Evolutionary conservation across 1,140 invertebrate genomes (phyloP).

Genomic region (Metopolophium dirhodum): DNA sequence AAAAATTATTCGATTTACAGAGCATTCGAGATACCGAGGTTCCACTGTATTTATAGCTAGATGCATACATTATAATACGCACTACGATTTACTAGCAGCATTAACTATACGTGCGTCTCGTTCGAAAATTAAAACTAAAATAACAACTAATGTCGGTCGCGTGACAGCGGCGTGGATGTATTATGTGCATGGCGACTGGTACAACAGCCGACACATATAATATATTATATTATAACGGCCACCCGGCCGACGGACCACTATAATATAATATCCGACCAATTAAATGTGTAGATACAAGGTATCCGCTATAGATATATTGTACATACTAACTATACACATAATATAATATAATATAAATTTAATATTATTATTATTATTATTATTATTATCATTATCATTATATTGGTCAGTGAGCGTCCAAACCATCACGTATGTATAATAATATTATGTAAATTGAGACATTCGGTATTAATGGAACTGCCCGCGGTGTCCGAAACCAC

Average conservation of each 20-base stretch:
- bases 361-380: constrained; percentile 1
- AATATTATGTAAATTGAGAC: constrained; percentile 33
- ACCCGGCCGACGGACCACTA: neutral
- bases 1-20: too few species aligned
- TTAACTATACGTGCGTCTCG: neutral
- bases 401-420: neutral
- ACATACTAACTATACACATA: neutral
- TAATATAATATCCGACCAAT: neutral
- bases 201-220: neutral
- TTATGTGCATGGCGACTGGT: too few species aligned
- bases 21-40: too few species aligned
- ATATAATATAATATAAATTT: neutral
- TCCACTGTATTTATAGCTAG: too few species aligned
- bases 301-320: neutral
- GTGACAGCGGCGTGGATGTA: neutral
- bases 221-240: neutral
- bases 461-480: constrained; percentile 22
- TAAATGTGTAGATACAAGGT: neutral
- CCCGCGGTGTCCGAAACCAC: neutral
- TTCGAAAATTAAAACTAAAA: constrained; percentile 11
- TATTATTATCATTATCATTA: neutral
- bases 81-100: too few species aligned
- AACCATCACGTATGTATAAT: neutral
- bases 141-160: neutral
- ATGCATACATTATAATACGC: too few species aligned